Percentiles rank a stretch among this genome's conserved stretches.
These are phyloP conservation scores for Lampris megalopsis DNA, from an alignment of 2,113 vertebrate species.

Conservation along the genomic window DNA sequence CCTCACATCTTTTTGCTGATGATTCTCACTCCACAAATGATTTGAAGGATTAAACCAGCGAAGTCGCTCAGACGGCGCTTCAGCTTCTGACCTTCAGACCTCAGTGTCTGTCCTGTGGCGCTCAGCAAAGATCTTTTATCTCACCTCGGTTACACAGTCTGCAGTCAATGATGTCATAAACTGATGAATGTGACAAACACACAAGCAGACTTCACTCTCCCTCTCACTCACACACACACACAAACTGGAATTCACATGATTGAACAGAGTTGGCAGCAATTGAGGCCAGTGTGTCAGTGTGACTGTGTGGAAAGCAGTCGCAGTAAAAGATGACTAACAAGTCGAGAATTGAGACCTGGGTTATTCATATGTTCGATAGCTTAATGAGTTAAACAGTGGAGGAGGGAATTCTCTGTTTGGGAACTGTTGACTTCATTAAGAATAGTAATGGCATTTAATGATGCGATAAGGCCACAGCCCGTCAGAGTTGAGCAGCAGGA, in stretches of 20 bases:
- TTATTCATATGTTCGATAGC: slow-evolving; percentile 51
- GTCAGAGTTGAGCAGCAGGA: slow-evolving; percentile 55
- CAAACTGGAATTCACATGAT: neutral
- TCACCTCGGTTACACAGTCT: slow-evolving; percentile 23
- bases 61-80: slow-evolving; percentile 24
- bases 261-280: neutral
- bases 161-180: slow-evolving; percentile 4
- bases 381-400: slow-evolving; percentile 53
- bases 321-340: slow-evolving; percentile 29
- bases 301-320: neutral
- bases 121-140: slow-evolving; percentile 16
- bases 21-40: neutral
- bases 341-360: slow-evolving; percentile 47
- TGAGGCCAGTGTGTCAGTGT: neutral
- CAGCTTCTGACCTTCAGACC: slow-evolving; percentile 47
- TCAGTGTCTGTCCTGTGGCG: slow-evolving; percentile 40
- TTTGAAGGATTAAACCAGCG: neutral
- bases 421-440: slow-evolving; percentile 65
- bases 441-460: slow-evolving; percentile 67
- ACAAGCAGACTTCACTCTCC: neutral
- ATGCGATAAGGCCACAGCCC: slow-evolving; percentile 56
- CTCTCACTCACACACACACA: neutral
- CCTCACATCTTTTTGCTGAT: neutral
- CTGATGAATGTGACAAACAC: slow-evolving; percentile 36
- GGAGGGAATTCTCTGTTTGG: slow-evolving; percentile 29